Conservation (phyloP, 1,140 invertebrate species). For the Platyscapa corneri region DNA sequence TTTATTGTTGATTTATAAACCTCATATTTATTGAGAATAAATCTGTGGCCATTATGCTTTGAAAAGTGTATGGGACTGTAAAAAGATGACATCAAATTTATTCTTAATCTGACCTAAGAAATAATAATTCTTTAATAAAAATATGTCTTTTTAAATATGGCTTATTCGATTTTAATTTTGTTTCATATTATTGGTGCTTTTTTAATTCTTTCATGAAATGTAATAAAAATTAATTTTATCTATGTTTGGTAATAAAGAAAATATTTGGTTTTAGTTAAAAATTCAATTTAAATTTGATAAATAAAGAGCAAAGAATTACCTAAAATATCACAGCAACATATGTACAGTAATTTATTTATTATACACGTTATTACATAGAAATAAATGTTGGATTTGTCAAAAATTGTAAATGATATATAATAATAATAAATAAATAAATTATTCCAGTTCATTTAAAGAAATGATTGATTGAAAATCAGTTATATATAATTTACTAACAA, state of each 20-base stretch:
- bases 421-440: not conserved
- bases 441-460: too few relatives aligned
- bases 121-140: not conserved
- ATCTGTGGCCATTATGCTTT: constrained; percentile 56
- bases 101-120: constrained; percentile 34
- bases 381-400: not conserved
- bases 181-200: not conserved
- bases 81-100: constrained; percentile 42
- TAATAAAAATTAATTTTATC: not conserved
- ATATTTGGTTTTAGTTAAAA: not conserved
- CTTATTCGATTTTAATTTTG: constrained; percentile 14
- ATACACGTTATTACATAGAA: not conserved
- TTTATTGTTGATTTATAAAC: constrained; percentile 60
- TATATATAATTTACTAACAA: too few relatives aligned
- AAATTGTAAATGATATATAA: not conserved
- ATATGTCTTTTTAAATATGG: not conserved
- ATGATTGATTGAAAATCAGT: too few relatives aligned
- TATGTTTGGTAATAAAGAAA: not conserved
- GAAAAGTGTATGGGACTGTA: constrained; percentile 37
- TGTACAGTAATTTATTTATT: not conserved
- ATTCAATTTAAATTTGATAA: not conserved
- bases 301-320: not conserved
- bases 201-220: not conserved
- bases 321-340: not conserved
- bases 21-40: constrained; percentile 72